Base-by-base conservation (phyloP, 1,140 invertebrate species). In the Eurytemora carolleeae region DNA sequence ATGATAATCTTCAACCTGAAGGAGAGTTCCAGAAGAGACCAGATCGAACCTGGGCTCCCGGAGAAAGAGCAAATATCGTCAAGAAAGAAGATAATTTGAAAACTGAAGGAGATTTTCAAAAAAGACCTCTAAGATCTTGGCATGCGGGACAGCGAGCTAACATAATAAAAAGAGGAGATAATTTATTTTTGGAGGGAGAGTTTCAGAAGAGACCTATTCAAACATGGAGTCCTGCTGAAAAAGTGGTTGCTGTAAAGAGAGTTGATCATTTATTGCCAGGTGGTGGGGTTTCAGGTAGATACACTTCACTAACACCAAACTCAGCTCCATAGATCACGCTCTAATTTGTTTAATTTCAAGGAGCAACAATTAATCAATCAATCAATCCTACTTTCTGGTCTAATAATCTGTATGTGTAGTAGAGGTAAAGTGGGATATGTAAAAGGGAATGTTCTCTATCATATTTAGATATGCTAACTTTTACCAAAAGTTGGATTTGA, bases 181-280 rank as follows among this genome's bases (percentile, higher is more conserved):
- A 81, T 70, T 69, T 81, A 3, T 73, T 12, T 70, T 63, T 65
- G 12, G 79, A 79, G 70, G 79, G 80, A 26, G 71, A 73, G n/a
- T 75, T 76, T 64, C 67, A 70, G 21, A 65, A 67, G n/a, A 68
- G 69, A 70, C 58, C 65, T 69, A 20, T 71, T 73, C 64, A 74
- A 75, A 64, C 74, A 71, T 64, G 66, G 64, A 55, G 70, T 64
- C 71, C 20, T 68, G 67, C 63, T 2, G 68, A 68, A 57, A 22
- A 67, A 44, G 20, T 31, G 18, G 58, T 57, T 17, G 67, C 72
- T 75, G 67, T 71, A 70, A 53, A 71, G 72, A 24, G 79, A 77
- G 26, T 78, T 12, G 63, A 62, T 25, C 56, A 62, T 53, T 55
- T 62, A 19, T 12, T 18, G 60, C 44, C 60, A 55, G 24, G 78